Evolutionary conservation across 2,113 vertebrate genomes (phyloP).

Genomic region (Pseudorasbora parva): DNA sequence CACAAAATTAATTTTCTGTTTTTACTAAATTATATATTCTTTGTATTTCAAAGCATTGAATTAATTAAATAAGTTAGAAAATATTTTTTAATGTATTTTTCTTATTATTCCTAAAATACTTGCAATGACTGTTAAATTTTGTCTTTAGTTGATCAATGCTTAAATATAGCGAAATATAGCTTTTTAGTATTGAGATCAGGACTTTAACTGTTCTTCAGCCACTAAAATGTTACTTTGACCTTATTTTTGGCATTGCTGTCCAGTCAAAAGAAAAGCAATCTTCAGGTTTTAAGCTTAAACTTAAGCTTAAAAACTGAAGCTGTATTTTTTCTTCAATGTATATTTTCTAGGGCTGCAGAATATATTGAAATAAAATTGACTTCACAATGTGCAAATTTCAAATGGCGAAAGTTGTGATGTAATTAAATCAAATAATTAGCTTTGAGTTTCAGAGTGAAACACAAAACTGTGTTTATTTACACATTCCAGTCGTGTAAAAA

Average conservation of each 20-base stretch:
- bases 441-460: not conserved
- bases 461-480: not conserved
- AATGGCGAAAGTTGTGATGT: not conserved
- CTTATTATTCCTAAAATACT: not conserved
- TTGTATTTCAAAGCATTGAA: not conserved
- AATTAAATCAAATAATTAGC: not conserved
- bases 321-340: not conserved
- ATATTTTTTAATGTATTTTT: not conserved
- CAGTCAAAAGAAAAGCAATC: not conserved
- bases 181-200: not conserved
- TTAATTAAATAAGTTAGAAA: not conserved
- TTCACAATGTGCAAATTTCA: not conserved
- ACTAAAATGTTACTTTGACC: not conserved
- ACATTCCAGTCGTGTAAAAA: no score
- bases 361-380: not conserved
- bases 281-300: not conserved
- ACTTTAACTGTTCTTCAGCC: not conserved
- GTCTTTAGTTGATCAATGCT: no score
- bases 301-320: no score
- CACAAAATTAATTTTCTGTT: not conserved
- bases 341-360: conserved; percentile 4
- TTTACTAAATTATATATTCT: conserved; percentile 1
- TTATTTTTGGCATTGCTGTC: not conserved
- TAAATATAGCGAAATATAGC: not conserved
- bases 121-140: no score